Conservation (phyloP, 2,797 vertebrate genomes). For the Rhabdophis nuchalis region DNA sequence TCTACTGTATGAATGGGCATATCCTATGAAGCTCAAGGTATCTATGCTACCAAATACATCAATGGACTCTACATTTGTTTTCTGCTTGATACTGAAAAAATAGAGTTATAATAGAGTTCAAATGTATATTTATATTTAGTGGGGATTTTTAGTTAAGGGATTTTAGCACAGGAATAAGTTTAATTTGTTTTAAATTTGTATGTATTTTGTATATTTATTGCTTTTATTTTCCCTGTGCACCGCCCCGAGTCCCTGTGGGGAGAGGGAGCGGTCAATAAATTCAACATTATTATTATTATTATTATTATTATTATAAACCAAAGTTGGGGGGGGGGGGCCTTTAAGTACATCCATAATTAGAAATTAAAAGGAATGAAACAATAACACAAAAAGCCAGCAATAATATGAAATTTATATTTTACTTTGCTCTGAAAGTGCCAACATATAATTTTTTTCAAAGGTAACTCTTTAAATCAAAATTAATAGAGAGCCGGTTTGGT, state of each 20-base stretch:
- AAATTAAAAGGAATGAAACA: neutral
- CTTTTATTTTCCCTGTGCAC: no score
- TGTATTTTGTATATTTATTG: no score
- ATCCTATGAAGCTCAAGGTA: neutral
- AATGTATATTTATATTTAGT: no score
- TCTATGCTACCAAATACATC: slow-evolving; percentile 12
- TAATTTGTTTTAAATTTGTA: no score
- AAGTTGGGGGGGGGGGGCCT: neutral
- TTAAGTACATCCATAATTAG: neutral
- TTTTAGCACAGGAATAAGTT: no score
- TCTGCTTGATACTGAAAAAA: neutral
- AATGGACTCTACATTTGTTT: neutral
- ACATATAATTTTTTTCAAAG: neutral
- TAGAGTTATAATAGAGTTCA: neutral
- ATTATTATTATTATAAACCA: no score
- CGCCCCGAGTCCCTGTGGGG: no score
- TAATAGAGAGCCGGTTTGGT: neutral
- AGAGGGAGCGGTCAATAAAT: no score
- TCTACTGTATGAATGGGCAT: neutral
- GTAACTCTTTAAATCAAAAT: neutral
- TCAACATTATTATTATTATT: no score
- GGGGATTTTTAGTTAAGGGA: no score
- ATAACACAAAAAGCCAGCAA: neutral
- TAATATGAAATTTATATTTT: neutral
- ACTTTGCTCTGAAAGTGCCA: neutral